Evolutionary conservation across 2,888 invertebrate genomes (phyloP).

Genomic region (Phragmatobia fuliginosa): DNA sequence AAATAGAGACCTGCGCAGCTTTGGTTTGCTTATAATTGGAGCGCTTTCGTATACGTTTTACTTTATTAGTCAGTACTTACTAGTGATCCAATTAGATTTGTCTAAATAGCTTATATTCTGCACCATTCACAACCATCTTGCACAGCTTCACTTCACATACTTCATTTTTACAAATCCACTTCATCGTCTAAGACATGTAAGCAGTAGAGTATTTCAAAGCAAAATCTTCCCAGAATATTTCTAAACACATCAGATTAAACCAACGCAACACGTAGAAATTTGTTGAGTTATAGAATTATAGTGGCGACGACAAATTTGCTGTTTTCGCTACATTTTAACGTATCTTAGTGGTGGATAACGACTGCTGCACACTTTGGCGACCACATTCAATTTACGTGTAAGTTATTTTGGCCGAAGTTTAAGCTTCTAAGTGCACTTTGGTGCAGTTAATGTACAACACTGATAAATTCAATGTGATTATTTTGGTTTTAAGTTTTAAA

Average conservation of each 20-base stretch:
- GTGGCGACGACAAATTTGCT: conserved; percentile 9
- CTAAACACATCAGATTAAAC: conserved; percentile 27
- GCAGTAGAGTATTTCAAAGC: neutral
- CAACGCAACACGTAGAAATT: conserved; percentile 43
- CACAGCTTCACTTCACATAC: neutral
- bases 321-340: conserved; percentile 7
- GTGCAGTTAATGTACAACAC: conserved; percentile 5
- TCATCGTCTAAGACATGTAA: neutral
- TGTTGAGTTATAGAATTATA: conserved; percentile 25
- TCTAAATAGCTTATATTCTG: neutral
- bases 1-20: no score
- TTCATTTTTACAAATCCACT: neutral
- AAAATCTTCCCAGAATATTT: neutral
- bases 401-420: conserved; percentile 43
- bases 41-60: no score
- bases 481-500: conserved; percentile 3
- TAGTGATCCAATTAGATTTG: neutral
- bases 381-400: conserved; percentile 44
- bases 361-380: conserved; percentile 34
- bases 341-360: conserved; percentile 24
- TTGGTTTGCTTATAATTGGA: no score
- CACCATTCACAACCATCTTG: no score
- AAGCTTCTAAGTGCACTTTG: conserved; percentile 33
- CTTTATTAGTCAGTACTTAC: no score
- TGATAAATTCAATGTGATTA: neutral